Evolutionary conservation across 2,113 vertebrate species (phyloP), one percentile per base, ranked within the genome.

Genomic region (Siphamia tubifer): DNA sequence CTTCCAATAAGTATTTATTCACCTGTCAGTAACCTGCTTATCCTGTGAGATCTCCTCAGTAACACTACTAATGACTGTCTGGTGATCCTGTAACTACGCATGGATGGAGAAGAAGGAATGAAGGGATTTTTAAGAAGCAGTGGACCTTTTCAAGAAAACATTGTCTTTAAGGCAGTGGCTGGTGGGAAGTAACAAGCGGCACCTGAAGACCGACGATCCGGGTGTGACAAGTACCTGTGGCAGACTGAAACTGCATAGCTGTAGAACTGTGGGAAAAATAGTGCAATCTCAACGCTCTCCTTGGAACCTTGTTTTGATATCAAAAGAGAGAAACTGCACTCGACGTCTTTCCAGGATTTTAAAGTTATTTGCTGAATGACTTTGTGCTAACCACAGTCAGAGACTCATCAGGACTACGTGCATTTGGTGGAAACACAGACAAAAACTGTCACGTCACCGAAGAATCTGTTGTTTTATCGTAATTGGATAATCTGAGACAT

Each of bases 51-150:
- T 68, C 77, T 84, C 67, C 79, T 70, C 70, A 30, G 81, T 90
- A 90, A 90, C 84, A 88, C 76, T 90, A 90, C 86, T 90, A 88
- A 90, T 78, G 78, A 77, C 66, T 70, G 70, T 81, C 72, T 81
- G 76, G 72, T 79, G 54, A 89, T 77, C 69, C 81, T 80, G 74
- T 82, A 81, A 74, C 54, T 28, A 36, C 60, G 27, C 64, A 64
- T 40, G 34, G 39, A 56, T 38, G 69, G 54, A 72, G 43, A 34
- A 54, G 25, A 53, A 58, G 35, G 68, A 39, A 16, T 3, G 25
- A 65, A 13, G 58, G 72, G 57, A 57, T 66, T 38, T 38, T 31
- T 16, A 69, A 48, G 2, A 20, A 44, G 67, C 49, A 62, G 42
- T 19, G 49, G 65, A 77, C 75, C 60, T 77, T 45, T 34, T 66